A percentile compares a stretch with the other conserved stretches of the same genome.
Evolutionary conservation across 2,888 invertebrate species (phyloP).

Genomic region (Nomada flava): DNA sequence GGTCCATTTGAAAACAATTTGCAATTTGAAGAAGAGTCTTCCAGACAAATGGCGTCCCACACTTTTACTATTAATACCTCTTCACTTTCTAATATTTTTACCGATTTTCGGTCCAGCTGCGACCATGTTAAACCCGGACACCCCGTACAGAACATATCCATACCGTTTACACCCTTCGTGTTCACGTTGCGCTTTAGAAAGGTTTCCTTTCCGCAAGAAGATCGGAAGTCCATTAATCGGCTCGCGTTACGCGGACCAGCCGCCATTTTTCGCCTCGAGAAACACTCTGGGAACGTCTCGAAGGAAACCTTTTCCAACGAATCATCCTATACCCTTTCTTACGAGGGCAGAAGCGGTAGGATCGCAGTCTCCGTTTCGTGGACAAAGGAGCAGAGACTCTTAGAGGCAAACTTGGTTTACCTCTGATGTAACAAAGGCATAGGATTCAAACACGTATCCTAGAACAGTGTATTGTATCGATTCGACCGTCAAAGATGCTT

Average conservation of each 20-base stretch:
- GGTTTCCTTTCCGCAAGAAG: conserved; percentile 15
- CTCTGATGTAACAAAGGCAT: conserved; percentile 20
- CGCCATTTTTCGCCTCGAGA: conserved; percentile 20
- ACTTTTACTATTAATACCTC: too few relatives aligned
- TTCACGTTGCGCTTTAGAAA: background rate
- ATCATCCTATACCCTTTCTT: background rate
- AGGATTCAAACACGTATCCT: background rate
- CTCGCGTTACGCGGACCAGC: conserved; percentile 58
- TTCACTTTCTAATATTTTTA: too few relatives aligned
- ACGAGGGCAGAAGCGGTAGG: background rate
- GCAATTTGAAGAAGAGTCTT: too few relatives aligned
- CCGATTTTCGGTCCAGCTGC: too few relatives aligned
- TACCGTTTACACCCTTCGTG: background rate
- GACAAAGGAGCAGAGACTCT: conserved; percentile 3
- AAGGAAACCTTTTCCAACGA: conserved; percentile 12
- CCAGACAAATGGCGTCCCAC: too few relatives aligned
- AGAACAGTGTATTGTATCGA: conserved; percentile 16
- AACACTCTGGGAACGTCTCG: conserved; percentile 16
- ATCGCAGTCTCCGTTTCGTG: background rate
- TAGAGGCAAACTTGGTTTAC: conserved; percentile 17
- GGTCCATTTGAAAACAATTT: too few relatives aligned
- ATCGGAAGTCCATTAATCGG: conserved; percentile 68
- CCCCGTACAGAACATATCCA: too few relatives aligned
- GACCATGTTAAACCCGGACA: too few relatives aligned
- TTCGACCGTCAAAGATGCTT: conserved; percentile 16